phyloP scores from a whole-genome alignment of 2,113 vertebrate species.

The Nyctereutes procyonoides region DNA sequence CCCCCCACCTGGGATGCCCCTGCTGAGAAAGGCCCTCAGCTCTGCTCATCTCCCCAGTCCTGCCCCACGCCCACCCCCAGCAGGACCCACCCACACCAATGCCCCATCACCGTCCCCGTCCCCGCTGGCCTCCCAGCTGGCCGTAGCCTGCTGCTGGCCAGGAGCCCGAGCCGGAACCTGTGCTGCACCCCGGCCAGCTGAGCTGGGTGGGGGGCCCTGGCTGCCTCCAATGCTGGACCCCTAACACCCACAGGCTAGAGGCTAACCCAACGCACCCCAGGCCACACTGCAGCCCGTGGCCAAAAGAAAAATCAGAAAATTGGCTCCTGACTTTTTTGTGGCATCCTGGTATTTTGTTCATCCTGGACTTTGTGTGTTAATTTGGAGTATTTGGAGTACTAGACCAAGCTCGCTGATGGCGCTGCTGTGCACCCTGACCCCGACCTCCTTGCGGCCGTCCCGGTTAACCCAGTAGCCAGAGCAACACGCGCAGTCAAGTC shows the following conservation, averaged over 20 bases:
- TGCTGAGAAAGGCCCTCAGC: not conserved
- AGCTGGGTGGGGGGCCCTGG: not conserved
- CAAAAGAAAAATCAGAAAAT: rapidly evolving
- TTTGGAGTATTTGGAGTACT: not conserved
- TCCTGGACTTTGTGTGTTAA: too few species aligned
- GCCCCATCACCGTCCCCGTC: not conserved
- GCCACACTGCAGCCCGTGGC: not conserved
- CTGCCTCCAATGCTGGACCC: rapidly evolving
- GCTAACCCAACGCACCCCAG: rapidly evolving
- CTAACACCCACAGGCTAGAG: rapidly evolving
- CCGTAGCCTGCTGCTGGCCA: not conserved
- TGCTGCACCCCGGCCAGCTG: not conserved
- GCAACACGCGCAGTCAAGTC: not conserved
- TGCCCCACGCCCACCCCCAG: too few species aligned
- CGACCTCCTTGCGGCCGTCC: rapidly evolving
- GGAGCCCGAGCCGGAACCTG: rapidly evolving
- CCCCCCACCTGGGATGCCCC: not conserved
- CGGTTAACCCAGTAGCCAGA: too few species aligned
- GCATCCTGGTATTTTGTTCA: not conserved
- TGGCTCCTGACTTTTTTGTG: too few species aligned
- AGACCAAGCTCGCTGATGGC: rapidly evolving
- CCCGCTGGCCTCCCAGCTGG: not conserved
- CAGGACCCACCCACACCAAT: rapidly evolving
- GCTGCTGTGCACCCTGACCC: too few species aligned
- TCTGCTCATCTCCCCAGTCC: too few species aligned